Base-by-base conservation (phyloP, 1,140 invertebrate species). In the Zaprionus davidi region DNA sequence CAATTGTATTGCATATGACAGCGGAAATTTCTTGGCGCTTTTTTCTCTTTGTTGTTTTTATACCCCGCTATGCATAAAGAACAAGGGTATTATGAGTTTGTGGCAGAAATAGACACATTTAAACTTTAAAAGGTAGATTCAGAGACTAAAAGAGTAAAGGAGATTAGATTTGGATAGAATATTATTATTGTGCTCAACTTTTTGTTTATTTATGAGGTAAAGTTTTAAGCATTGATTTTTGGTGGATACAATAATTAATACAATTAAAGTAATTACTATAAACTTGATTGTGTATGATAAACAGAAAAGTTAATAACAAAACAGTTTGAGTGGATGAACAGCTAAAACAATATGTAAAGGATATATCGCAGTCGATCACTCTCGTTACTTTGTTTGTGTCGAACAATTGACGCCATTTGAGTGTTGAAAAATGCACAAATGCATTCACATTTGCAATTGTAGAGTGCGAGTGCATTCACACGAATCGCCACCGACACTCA, bases 351-450 rank as follows among this genome's bases (percentile, higher is more conserved):
- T n/a, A 0, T 46, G 2, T 3, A 46, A 17, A 0, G n/a, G 41
- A n/a, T 46, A 46, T 46, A 17, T 3, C n/a, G 0, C n/a, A 46
- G 41, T 46, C 7, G n/a, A 9, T n/a, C 41, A 46, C 7, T 17
- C 41, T 2, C n/a, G 7, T 46, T 3, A n/a, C 41, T 9, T 31
- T 22, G 31, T 46, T 51, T 62, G 11, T 51, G 20, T 24, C 2
- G 46, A 41, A 28, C 80, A 76, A 44, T 78, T 79, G 68, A 71
- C 73, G 67, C 79, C 64, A 51, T 49, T 70, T 67, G 67, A 87
- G 82, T 86, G 82, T 86, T 86, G 83, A 86, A 86, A 87, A 85
- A 76, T 58, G 60, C 38, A 70, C 15, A 24, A 51, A 24, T 69
- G 70, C 67, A 67, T 64, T 75, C 77, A 56, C 64, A 69, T 66